Evolutionary conservation across 2,797 vertebrate genomes (phyloP).

Genomic region (Macrochelys suwanniensis): DNA sequence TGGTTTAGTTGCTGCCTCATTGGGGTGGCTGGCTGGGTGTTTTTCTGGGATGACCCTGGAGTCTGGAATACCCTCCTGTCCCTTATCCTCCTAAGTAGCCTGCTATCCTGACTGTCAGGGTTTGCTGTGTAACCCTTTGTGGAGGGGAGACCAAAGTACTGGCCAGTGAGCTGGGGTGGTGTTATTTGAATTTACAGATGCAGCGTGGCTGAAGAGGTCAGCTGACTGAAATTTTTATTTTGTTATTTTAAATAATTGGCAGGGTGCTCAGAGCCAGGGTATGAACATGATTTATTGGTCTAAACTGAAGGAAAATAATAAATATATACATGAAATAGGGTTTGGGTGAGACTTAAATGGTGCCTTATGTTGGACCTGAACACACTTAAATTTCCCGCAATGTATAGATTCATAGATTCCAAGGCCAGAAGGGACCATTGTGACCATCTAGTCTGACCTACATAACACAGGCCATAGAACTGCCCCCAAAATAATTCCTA

Average conservation of each 20-base stretch:
- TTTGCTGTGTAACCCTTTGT: neutral
- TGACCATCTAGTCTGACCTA: too few species aligned
- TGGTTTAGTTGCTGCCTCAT: too few species aligned
- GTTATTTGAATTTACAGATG: neutral
- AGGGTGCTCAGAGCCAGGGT: neutral
- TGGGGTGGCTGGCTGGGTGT: too few species aligned
- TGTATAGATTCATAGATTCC: too few species aligned
- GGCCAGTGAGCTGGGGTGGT: neutral
- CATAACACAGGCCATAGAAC: too few species aligned
- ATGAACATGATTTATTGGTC: neutral
- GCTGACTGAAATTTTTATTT: neutral
- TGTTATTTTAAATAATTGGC: neutral
- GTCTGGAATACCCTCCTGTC: neutral
- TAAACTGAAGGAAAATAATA: conserved; percentile 12
- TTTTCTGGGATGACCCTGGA: neutral
- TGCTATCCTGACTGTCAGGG: neutral
- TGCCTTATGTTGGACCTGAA: too few species aligned
- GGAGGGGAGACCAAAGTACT: neutral
- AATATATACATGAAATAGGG: neutral
- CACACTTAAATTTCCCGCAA: too few species aligned
- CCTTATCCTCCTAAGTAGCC: neutral
- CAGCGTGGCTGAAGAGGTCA: rapidly evolving
- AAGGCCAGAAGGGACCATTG: too few species aligned
- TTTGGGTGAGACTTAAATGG: too few species aligned
- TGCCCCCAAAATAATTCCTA: too few species aligned